These are phyloP conservation scores for Mormyrops attenuatus DNA, from an alignment of 2,797 vertebrate genomes.

Conservation along the genomic window DNA sequence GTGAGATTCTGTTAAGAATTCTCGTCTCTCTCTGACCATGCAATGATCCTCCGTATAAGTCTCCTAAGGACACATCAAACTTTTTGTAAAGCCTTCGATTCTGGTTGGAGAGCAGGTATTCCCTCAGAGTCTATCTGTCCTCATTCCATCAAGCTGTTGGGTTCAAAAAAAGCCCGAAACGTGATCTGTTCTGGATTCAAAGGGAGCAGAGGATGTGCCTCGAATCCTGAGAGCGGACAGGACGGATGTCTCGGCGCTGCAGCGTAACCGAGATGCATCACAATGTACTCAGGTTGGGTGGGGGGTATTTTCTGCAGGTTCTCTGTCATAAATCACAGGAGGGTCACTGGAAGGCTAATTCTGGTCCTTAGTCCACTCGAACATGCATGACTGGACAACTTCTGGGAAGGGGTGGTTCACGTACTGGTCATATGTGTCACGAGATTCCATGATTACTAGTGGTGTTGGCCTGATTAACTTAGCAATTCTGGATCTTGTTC, in stretches of 20 bases:
- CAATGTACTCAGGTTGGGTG: background rate
- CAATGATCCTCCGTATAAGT: background rate
- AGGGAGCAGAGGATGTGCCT: background rate
- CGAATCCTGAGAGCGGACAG: background rate
- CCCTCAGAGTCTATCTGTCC: background rate
- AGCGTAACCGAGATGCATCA: background rate
- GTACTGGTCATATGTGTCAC: background rate
- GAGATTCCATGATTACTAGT: background rate
- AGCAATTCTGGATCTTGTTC: background rate
- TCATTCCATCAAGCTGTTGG: background rate
- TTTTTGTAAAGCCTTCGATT: background rate
- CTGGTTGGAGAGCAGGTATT: background rate
- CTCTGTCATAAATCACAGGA: background rate
- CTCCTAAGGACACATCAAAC: background rate
- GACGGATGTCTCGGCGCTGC: background rate
- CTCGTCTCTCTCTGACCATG: background rate
- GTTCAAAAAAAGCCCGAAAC: background rate
- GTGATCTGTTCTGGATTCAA: background rate
- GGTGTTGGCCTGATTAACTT: background rate
- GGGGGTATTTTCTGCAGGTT: background rate
- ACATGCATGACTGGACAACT: background rate
- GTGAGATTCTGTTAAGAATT: background rate
- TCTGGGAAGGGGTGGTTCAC: background rate
- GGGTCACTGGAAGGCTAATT: background rate
- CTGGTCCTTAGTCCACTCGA: background rate